A percentile compares a stretch with the other conserved stretches of the same genome.
phyloP scores from a whole-genome alignment of 2,113 vertebrate genomes.

The Platichthys stellatus region DNA sequence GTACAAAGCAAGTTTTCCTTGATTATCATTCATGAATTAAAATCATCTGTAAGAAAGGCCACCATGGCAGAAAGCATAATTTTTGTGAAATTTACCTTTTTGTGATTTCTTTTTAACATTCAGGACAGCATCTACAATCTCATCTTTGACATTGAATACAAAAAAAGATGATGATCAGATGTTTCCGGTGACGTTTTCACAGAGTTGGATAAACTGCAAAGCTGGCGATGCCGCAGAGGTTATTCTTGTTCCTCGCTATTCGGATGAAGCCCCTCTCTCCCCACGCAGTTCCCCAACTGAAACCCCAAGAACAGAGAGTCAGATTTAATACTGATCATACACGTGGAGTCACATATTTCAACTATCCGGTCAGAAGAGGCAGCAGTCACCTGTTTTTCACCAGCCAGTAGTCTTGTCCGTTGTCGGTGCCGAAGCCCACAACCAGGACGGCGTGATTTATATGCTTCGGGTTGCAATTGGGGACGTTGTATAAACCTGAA shows the following conservation, averaged over 20 bases:
- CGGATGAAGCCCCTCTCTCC: slow-evolving; percentile 81
- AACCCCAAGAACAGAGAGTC: slow-evolving; percentile 30
- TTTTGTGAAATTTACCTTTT: too few species aligned
- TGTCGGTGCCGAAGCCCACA: slow-evolving; percentile 76
- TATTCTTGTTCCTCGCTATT: slow-evolving; percentile 79
- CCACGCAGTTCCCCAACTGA: slow-evolving; percentile 80
- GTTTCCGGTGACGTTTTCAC: slow-evolving; percentile 26
- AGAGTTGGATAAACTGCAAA: slow-evolving; percentile 71
- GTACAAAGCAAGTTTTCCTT: too few species aligned
- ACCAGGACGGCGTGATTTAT: slow-evolving; percentile 69
- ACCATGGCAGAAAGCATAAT: too few species aligned
- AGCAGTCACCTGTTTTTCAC: slow-evolving; percentile 79
- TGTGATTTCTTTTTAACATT: too few species aligned
- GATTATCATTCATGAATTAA: too few species aligned
- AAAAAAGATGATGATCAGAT: neutral
- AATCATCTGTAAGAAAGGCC: too few species aligned
- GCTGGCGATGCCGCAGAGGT: slow-evolving; percentile 80
- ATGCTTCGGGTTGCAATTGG: slow-evolving; percentile 43
- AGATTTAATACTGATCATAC: neutral
- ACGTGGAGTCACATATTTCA: neutral
- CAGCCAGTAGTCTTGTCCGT: slow-evolving; percentile 78
- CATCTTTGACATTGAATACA: too few species aligned
- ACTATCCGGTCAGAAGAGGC: neutral
- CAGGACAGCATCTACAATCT: too few species aligned
- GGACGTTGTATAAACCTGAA: slow-evolving; percentile 65